These are phyloP conservation scores for Drosophila parabipectinata DNA, from an alignment of 1,140 invertebrate genomes.

Conservation along the genomic window DNA sequence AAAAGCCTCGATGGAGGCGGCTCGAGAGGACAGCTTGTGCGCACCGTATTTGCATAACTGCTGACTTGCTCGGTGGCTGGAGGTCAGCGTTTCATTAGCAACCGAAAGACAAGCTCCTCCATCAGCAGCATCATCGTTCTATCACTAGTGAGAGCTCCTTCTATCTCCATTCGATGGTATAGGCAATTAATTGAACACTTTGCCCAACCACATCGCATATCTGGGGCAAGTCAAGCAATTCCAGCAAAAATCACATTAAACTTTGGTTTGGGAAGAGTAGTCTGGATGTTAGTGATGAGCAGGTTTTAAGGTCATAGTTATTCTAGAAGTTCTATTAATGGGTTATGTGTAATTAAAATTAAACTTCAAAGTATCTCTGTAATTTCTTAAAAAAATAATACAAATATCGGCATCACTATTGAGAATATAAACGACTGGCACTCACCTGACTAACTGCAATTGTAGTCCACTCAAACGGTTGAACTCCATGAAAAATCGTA, in stretches of 20 bases:
- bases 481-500: constrained; percentile 99
- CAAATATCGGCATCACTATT: background rate
- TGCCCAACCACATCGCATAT: constrained; percentile 32
- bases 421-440: constrained; percentile 11
- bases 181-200: constrained; percentile 73
- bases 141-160: constrained; percentile 23
- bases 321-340: too few species aligned
- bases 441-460: constrained; percentile 94
- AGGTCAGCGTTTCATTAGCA: constrained; percentile 56
- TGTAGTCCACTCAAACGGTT: constrained; percentile 93
- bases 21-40: constrained; percentile 18
- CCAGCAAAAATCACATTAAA: background rate
- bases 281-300: too few species aligned
- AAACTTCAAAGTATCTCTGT: too few species aligned
- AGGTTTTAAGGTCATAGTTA: too few species aligned
- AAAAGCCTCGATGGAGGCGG: constrained; percentile 54
- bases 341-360: too few species aligned
- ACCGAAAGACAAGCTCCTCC: constrained; percentile 30
- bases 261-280: background rate
- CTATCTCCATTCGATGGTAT: constrained; percentile 25
- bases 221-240: constrained; percentile 29
- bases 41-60: constrained; percentile 66
- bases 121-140: constrained; percentile 44
- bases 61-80: constrained; percentile 45
- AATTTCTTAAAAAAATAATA: background rate